These are phyloP conservation scores for Cenopis cana DNA, from an alignment of 2,888 invertebrate genomes.

Conservation along the genomic window DNA sequence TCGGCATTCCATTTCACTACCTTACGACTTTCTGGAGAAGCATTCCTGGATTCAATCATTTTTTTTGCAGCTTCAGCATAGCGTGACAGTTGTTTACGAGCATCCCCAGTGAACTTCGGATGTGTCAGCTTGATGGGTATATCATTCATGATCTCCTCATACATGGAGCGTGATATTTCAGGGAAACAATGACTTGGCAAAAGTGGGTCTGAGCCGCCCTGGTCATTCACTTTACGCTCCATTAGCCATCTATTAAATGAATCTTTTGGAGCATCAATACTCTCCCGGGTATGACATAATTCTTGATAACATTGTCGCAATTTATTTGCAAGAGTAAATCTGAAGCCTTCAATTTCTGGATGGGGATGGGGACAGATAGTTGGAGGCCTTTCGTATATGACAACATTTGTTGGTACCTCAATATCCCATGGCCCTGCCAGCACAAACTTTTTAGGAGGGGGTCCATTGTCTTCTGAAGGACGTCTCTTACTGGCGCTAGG, in stretches of 20 bases:
- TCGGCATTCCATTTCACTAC: conserved; percentile 99
- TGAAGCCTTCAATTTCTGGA: conserved; percentile 96
- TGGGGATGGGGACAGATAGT: conserved; percentile 95
- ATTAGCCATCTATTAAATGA: conserved; percentile 98
- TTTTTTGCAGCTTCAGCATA: conserved; percentile 99
- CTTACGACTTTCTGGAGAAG: conserved; percentile 96
- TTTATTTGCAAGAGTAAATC: conserved; percentile 93
- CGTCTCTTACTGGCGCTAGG: conserved; percentile 89
- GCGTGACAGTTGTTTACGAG: conserved; percentile 95
- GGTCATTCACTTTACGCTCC: conserved; percentile 96
- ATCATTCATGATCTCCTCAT: conserved; percentile 98
- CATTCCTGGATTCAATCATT: conserved; percentile 97
- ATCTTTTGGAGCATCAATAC: conserved; percentile 97
- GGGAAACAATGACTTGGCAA: conserved; percentile 96
- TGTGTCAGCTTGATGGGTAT: conserved; percentile 98
- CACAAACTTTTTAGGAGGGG: conserved; percentile 93
- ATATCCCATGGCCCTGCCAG: conserved; percentile 97
- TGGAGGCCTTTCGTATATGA: conserved; percentile 94
- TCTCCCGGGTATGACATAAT: conserved; percentile 95
- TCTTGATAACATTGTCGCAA: conserved; percentile 97
- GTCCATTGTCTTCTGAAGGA: conserved; percentile 92
- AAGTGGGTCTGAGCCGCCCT: conserved; percentile 94
- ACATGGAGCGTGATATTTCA: conserved; percentile 97
- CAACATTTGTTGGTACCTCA: conserved; percentile 96
- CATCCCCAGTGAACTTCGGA: conserved; percentile 98